Percentiles rank a stretch among this genome's conserved stretches.
Conservation (phyloP, 1,140 invertebrate genomes). For the Antheraea pernyi region DNA sequence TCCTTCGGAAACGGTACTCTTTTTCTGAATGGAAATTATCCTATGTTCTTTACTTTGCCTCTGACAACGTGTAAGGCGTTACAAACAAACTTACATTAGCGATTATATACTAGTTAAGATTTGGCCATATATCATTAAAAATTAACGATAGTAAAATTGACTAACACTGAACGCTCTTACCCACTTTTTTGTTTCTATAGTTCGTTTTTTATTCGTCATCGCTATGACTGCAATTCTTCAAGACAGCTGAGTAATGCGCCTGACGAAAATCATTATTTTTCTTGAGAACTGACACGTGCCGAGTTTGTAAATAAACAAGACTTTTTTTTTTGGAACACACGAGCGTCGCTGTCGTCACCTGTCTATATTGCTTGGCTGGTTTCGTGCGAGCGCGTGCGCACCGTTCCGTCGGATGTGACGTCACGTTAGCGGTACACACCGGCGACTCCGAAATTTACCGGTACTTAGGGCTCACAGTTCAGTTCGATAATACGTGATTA, state of each 20-base stretch:
- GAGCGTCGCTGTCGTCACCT: conserved; percentile 23
- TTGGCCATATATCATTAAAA: too few relatives aligned
- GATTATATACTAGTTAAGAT: too few relatives aligned
- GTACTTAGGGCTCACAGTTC: not conserved
- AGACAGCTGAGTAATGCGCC: conserved; percentile 1
- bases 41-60: too few relatives aligned
- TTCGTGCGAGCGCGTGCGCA: conserved; percentile 22
- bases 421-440: conserved; percentile 27
- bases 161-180: not conserved
- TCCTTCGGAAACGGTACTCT: too few relatives aligned
- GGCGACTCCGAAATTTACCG: not conserved
- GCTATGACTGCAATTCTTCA: not conserved
- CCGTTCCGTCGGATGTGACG: conserved; percentile 38
- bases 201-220: not conserved
- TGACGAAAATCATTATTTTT: conserved; percentile 12
- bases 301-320: conserved; percentile 20
- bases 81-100: too few relatives aligned
- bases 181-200: not conserved
- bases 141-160: too few relatives aligned
- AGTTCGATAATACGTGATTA: too few relatives aligned
- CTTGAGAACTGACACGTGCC: conserved; percentile 3
- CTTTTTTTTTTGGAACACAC: conserved; percentile 15
- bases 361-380: conserved; percentile 18
- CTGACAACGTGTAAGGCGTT: too few relatives aligned
- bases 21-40: too few relatives aligned